Evolutionary conservation across 2,113 vertebrate species (phyloP), one percentile per base, ranked within the genome.

Genomic region (Trogon surrucura): DNA sequence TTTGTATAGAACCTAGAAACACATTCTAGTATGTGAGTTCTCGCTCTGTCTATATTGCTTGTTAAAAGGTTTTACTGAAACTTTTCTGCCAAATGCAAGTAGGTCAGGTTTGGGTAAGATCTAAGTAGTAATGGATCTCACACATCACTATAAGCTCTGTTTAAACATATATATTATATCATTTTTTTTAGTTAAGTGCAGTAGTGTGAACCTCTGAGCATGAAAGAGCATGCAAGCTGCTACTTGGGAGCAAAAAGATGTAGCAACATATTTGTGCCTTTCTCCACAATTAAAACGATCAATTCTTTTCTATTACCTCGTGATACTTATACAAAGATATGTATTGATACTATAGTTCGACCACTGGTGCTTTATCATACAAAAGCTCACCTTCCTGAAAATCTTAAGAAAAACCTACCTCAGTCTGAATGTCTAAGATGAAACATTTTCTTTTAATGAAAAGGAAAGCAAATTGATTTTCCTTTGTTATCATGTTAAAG

Each of bases 371-470:
- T 82, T 89, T 61, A 71, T 58, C 34, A 67, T 58, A 66, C 25
- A 67, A 89, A 91, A 89, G 4, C 53, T 93, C 41, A 79, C 38
- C 57, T 89, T 93, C 71, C 67, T 74, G n/a, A 38, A 83, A 61
- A 80, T 78, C 47, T 91, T 95, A 48, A 92, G 83, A 93, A 56
- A 29, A 78, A 97, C 47, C 36, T 96, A 44, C 45, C 57, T 96
- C 61, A 85, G 17, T 75, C 47, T 94, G 85, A 95, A 92, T 86
- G 51, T 93, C 94, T 95, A 90, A 96, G 88, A 56, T 92, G 73
- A 97, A 97, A 92, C 13, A 47, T 86, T 88, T 13, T 94, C 50
- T 89, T 97, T 88, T 85, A 83, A 91, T 95, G 95, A 45, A 48
- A 71, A 78, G 19, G 87, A 96, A 97, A 90, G 25, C 67, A 89